Evolutionary conservation across 2,888 invertebrate genomes (phyloP).

Genomic region (Drosophila algonquin): DNA sequence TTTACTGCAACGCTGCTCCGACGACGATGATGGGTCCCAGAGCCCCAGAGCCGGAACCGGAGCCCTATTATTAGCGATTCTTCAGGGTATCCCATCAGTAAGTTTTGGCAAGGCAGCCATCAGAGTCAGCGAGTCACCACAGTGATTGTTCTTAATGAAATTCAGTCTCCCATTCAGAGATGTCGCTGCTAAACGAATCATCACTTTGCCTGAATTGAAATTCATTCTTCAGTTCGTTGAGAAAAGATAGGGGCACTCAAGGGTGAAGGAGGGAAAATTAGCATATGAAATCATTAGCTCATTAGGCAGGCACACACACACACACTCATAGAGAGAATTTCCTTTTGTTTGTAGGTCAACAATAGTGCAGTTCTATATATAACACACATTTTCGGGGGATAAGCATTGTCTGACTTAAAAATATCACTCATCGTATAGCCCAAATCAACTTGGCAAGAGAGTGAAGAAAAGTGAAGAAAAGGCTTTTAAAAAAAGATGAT

Average conservation of each 20-base stretch:
- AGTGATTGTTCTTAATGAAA: conserved; percentile 76
- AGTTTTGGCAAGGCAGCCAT: not conserved
- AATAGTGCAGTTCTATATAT: conserved; percentile 45
- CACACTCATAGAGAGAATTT: not conserved
- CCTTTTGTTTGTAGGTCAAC: conserved; percentile 60
- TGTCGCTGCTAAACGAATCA: conserved; percentile 62
- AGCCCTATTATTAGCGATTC: conserved; percentile 46
- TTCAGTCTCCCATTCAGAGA: conserved; percentile 63
- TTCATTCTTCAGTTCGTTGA: conserved; percentile 59
- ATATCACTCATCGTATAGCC: conserved; percentile 67
- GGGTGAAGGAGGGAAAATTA: not conserved
- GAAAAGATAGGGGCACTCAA: conserved; percentile 26
- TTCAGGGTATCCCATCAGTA: conserved; percentile 7
- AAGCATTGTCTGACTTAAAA: conserved; percentile 30
- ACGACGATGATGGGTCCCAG: conserved; percentile 17
- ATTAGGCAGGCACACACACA: conserved; percentile 13
- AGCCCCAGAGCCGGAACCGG: conserved; percentile 20
- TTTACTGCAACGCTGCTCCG: conserved; percentile 36
- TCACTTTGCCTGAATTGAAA: conserved; percentile 75
- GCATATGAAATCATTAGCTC: conserved; percentile 15
- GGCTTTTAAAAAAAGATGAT: conserved; percentile 69
- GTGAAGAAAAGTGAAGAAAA: conserved; percentile 13
- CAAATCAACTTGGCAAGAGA: conserved; percentile 54
- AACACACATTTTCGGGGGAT: not conserved
- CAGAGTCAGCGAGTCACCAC: too few species aligned